These are phyloP conservation scores for Leptopilina clavipes DNA, from an alignment of 1,140 invertebrate genomes.

Conservation along the genomic window DNA sequence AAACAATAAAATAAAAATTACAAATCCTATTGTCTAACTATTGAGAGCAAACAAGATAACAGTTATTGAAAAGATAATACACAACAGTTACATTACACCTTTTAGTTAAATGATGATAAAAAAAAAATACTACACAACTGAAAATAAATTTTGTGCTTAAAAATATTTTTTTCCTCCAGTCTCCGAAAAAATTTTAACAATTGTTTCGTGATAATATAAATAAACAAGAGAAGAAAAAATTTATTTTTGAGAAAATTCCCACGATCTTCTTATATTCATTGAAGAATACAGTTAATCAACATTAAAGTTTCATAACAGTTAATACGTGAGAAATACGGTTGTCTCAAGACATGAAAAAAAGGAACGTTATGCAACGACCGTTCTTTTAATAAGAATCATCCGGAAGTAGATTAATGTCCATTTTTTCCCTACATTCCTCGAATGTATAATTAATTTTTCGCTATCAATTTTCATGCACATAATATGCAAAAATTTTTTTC, in stretches of 20 bases:
- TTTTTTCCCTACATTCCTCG: background rate
- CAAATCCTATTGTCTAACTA: background rate
- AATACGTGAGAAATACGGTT: constrained; percentile 15
- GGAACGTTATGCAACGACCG: constrained; percentile 17
- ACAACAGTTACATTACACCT: background rate
- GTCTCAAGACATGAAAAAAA: background rate
- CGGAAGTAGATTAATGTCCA: constrained; percentile 5
- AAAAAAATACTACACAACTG: too few species aligned
- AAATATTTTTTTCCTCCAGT: background rate
- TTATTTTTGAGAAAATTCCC: constrained; percentile 7
- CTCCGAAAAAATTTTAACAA: background rate
- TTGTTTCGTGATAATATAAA: too few species aligned
- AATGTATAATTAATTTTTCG: background rate
- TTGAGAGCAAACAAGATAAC: background rate
- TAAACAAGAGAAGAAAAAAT: background rate
- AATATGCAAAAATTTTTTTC: background rate
- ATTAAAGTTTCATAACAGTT: constrained; percentile 4
- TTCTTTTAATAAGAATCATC: background rate
- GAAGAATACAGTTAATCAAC: constrained; percentile 10
- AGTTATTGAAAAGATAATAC: too few species aligned
- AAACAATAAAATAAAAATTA: background rate
- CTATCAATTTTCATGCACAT: background rate
- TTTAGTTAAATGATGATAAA: background rate
- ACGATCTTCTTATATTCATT: background rate
- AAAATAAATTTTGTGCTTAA: background rate